Conservation (phyloP, 2,888 invertebrate genomes). For the Brenthis hecate region DNA sequence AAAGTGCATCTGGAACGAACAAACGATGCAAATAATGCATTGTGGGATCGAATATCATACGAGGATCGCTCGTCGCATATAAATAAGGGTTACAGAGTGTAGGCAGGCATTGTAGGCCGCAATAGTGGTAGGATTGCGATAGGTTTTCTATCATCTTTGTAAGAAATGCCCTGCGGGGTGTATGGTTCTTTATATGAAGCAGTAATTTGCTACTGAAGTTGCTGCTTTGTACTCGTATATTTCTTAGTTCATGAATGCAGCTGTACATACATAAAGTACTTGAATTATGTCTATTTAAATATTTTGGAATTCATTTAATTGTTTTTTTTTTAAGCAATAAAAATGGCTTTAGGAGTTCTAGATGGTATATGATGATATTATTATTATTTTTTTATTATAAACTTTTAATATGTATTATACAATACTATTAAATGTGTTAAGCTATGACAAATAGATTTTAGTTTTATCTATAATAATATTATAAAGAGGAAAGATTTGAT, state of each 20-base stretch:
- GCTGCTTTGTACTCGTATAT: neutral
- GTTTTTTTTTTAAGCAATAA: no score
- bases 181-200: neutral
- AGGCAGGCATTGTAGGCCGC: slow-evolving; percentile 28
- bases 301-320: no score
- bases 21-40: slow-evolving; percentile 41
- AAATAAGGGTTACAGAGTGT: slow-evolving; percentile 32
- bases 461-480: neutral
- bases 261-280: no score
- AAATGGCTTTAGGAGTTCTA: no score
- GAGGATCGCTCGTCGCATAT: slow-evolving; percentile 28
- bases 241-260: neutral
- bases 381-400: no score
- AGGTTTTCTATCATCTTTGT: slow-evolving; percentile 30
- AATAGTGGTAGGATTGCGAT: slow-evolving; percentile 33
- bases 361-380: no score
- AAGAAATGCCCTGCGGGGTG: slow-evolving; percentile 19
- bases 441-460: no score
- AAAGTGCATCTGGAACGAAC: slow-evolving; percentile 46
- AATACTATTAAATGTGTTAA: no score
- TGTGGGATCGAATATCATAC: slow-evolving; percentile 40
- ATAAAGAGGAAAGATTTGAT: no score
- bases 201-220: neutral
- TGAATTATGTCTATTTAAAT: no score
- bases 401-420: no score